Conservation (phyloP, 2,888 invertebrate genomes). For the Pilophorus perplexus region DNA sequence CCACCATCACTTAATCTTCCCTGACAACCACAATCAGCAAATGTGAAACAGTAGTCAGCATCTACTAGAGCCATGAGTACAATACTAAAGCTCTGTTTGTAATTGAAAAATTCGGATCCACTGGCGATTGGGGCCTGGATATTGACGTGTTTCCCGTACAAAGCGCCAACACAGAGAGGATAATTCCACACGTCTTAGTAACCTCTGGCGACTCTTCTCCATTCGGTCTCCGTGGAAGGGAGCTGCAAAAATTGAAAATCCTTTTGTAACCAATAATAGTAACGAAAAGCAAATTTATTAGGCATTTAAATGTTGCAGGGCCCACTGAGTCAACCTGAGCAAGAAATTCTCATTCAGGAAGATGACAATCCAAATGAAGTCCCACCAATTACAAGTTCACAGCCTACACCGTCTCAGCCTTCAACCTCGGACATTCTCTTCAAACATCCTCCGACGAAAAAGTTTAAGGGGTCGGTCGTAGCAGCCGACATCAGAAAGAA, state of each 20-base stretch:
- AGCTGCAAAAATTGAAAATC: slow-evolving; percentile 26
- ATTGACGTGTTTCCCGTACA: slow-evolving; percentile 34
- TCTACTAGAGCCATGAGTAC: slow-evolving; percentile 49
- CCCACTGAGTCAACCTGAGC: no score
- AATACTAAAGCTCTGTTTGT: slow-evolving; percentile 24
- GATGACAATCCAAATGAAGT: background rate
- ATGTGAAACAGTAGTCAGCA: slow-evolving; percentile 50
- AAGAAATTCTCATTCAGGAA: background rate
- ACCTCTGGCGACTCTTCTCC: background rate
- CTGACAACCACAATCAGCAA: slow-evolving; percentile 50
- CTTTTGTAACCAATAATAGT: no score
- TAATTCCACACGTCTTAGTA: slow-evolving; percentile 25
- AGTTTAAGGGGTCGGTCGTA: no score
- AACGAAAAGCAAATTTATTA: background rate
- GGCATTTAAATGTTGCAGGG: background rate
- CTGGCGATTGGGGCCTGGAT: slow-evolving; percentile 7
- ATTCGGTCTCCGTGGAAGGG: slow-evolving; percentile 4
- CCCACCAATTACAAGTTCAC: no score
- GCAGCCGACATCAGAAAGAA: background rate
- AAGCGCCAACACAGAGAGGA: slow-evolving; percentile 19
- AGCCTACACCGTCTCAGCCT: no score
- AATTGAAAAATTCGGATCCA: slow-evolving; percentile 22
- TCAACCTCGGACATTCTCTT: no score
- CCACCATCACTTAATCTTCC: slow-evolving; percentile 49
- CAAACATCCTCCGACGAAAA: no score